Evolutionary conservation across 64 coral and sea anemone species (phyloP).

Genomic region (Montipora foliosa): DNA sequence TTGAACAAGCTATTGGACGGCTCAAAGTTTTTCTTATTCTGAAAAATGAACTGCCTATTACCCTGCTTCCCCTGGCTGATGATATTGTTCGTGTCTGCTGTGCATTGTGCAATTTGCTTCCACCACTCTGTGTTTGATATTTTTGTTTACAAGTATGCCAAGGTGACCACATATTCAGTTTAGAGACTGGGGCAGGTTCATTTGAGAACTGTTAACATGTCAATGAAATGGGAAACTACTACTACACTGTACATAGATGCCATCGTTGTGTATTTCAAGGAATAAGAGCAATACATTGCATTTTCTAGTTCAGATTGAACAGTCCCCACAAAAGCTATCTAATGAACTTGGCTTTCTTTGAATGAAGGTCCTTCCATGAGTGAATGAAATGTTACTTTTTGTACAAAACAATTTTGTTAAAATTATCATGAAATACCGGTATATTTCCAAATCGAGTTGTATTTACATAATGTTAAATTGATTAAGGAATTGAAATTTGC

Average conservation of each 20-base stretch:
- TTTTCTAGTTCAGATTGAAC: constrained; percentile 3
- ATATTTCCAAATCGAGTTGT: background rate
- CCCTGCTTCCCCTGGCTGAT: background rate
- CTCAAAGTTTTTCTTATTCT: constrained; percentile 4
- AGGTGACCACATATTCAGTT: background rate
- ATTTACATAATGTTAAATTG: constrained; percentile 14
- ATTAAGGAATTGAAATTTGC: constrained; percentile 13
- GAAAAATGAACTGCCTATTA: constrained; percentile 12
- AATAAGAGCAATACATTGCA: background rate
- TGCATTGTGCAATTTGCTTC: background rate
- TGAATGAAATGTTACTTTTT: too few species aligned
- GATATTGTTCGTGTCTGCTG: background rate
- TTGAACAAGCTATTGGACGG: constrained; percentile 24
- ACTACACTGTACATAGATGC: background rate
- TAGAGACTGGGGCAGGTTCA: constrained; percentile 10
- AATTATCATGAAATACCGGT: background rate
- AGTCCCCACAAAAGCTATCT: constrained; percentile 2
- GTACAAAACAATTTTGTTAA: constrained; percentile 6
- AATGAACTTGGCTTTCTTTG: constrained; percentile 1
- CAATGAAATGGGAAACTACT: constrained; percentile 7
- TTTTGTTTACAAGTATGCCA: background rate
- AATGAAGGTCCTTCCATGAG: background rate
- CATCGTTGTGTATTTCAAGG: background rate
- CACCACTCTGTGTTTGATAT: constrained; percentile 11
- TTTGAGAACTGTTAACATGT: constrained; percentile 12